Conservation (phyloP, 2,888 invertebrate genomes). For the Cheilosia scutellata region DNA sequence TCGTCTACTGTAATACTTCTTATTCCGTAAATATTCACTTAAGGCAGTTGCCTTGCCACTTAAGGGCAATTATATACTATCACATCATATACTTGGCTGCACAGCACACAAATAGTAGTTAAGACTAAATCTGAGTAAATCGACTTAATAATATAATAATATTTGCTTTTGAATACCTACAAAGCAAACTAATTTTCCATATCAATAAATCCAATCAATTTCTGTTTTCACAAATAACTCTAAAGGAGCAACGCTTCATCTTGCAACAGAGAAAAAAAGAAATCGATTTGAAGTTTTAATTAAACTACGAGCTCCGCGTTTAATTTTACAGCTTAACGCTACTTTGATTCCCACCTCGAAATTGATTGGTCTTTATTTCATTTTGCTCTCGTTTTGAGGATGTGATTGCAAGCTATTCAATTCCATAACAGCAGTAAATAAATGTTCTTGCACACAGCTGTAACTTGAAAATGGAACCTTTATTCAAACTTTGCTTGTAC, state of each 20-base stretch:
- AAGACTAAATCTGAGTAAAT: background rate
- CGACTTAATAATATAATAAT: conserved; percentile 33
- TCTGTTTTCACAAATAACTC: conserved; percentile 12
- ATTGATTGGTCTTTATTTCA: conserved; percentile 49
- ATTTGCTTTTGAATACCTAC: conserved; percentile 15
- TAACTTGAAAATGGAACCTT: conserved; percentile 19
- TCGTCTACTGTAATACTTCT: no score
- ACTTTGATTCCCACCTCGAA: conserved; percentile 39
- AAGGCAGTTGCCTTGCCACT: no score
- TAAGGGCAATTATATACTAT: no score
- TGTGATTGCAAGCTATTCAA: conserved; percentile 7
- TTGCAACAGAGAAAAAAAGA: conserved; percentile 5
- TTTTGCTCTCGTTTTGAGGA: conserved; percentile 20
- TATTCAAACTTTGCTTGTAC: background rate
- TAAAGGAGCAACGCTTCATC: background rate
- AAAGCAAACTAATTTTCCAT: conserved; percentile 51
- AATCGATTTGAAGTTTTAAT: conserved; percentile 61
- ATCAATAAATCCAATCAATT: conserved; percentile 47
- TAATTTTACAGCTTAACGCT: conserved; percentile 46
- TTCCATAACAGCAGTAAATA: background rate
- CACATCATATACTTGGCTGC: no score
- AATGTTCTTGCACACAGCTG: background rate
- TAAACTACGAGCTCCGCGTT: conserved; percentile 33
- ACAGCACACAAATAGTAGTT: background rate
- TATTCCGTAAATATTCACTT: no score